A percentile compares a stretch with the other conserved stretches of the same genome.
These are phyloP conservation scores for Gallinago media DNA, from an alignment of 2,113 vertebrate species.

Conservation along the genomic window DNA sequence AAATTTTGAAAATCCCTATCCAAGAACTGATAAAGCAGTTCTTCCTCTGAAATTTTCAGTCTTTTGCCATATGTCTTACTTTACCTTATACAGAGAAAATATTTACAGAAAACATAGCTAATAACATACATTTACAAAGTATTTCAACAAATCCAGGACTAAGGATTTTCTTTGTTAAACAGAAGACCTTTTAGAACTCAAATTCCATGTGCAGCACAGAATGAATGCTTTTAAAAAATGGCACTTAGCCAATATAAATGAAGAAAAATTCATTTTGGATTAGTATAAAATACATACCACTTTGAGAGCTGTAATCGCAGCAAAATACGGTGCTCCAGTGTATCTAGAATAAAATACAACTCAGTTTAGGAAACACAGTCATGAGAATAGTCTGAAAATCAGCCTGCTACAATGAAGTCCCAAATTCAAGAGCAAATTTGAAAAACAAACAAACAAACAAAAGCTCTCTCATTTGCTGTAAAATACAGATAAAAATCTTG, in stretches of 20 bases:
- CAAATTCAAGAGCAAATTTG: not conserved
- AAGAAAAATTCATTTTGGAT: not conserved
- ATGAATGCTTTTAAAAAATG: not conserved
- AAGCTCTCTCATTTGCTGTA: not conserved
- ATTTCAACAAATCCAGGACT: not conserved
- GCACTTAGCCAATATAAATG: not conserved
- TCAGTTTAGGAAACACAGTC: not conserved
- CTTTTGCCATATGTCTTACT: not conserved
- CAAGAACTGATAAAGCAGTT: not conserved
- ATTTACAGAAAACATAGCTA: not conserved
- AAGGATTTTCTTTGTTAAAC: not conserved
- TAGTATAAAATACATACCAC: conserved; percentile 81
- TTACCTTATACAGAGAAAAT: not conserved
- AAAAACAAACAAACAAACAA: not conserved
- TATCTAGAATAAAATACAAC: conserved; percentile 80
- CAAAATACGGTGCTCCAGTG: conserved; percentile 96
- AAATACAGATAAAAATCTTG: not conserved
- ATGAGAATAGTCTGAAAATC: not conserved
- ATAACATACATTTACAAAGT: not conserved
- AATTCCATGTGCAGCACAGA: not conserved
- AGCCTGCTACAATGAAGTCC: not conserved
- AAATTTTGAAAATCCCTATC: not conserved
- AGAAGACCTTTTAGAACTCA: not conserved
- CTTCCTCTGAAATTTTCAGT: not conserved
- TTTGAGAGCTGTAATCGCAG: conserved; percentile 96